Evolutionary conservation across 2,113 vertebrate species (phyloP).

Genomic region (Esox niger): DNA sequence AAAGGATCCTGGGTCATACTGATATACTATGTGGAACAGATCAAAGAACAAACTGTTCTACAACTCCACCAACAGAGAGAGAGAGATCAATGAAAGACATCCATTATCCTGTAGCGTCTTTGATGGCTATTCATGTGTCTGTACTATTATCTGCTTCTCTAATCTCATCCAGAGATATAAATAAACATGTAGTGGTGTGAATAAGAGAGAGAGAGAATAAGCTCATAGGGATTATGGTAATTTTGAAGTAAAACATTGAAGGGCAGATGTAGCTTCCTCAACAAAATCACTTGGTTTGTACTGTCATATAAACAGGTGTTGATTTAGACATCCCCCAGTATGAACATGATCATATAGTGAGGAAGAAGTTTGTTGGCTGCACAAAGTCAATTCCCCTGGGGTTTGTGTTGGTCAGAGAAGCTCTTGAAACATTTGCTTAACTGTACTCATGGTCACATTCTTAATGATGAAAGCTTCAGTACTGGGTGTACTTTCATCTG

Average conservation of each 20-base stretch:
- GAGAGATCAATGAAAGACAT: slow-evolving; percentile 70
- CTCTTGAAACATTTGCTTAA: slow-evolving; percentile 19
- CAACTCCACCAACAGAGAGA: slow-evolving; percentile 61
- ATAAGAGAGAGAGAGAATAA: slow-evolving; percentile 71
- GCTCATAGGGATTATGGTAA: slow-evolving; percentile 77
- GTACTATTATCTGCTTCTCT: slow-evolving; percentile 73
- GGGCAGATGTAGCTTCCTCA: slow-evolving; percentile 52
- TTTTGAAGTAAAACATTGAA: slow-evolving; percentile 64
- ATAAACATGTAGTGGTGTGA: slow-evolving; percentile 76
- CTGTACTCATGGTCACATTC: slow-evolving; percentile 22
- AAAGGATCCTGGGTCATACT: slow-evolving; percentile 67
- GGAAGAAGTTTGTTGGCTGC: slow-evolving; percentile 1
- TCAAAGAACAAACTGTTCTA: slow-evolving; percentile 70
- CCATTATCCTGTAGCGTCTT: slow-evolving; percentile 73
- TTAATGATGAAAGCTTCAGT: slow-evolving; percentile 38
- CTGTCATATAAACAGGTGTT: background rate
- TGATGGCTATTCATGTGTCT: slow-evolving; percentile 75
- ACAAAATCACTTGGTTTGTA: slow-evolving; percentile 25
- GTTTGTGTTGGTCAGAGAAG: slow-evolving; percentile 22
- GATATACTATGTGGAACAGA: slow-evolving; percentile 63
- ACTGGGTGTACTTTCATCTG: slow-evolving; percentile 21
- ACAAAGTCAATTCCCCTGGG: slow-evolving; percentile 38
- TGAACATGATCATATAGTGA: slow-evolving; percentile 5
- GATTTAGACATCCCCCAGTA: background rate
- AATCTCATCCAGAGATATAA: slow-evolving; percentile 80